These are phyloP conservation scores for Bryconaethiops microstoma DNA, from an alignment of 2,797 vertebrate genomes.

Conservation along the genomic window DNA sequence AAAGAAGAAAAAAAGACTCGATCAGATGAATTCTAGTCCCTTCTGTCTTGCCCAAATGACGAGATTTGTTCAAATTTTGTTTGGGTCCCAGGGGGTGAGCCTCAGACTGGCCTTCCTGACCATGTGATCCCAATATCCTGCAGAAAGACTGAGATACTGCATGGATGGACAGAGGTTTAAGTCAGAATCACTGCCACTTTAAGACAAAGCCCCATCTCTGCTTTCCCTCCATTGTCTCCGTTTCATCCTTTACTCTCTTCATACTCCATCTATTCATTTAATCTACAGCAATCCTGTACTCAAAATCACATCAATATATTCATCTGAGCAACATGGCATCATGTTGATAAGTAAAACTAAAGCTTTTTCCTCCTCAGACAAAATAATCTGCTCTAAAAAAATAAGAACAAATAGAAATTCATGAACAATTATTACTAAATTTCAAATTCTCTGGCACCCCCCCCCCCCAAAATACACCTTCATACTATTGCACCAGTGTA, in stretches of 20 bases:
- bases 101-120: neutral
- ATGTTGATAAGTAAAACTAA: constrained; percentile 27
- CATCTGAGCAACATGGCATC: constrained; percentile 19
- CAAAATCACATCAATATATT: constrained; percentile 19
- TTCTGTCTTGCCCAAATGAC: neutral
- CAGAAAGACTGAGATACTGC: neutral
- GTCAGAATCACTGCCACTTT: constrained; percentile 24
- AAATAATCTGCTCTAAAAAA: constrained; percentile 34
- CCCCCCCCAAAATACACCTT: constrained; percentile 35
- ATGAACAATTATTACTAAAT: constrained; percentile 3
- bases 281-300: neutral
- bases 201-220: constrained; percentile 7
- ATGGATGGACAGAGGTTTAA: neutral
- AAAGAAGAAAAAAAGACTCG: neutral
- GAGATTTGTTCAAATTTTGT: neutral
- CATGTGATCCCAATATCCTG: no score
- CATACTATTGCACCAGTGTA: constrained; percentile 59
- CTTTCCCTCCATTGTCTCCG: neutral
- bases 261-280: constrained; percentile 5
- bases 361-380: constrained; percentile 3
- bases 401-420: constrained; percentile 53
- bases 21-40: neutral
- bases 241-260: neutral
- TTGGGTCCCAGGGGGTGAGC: neutral
- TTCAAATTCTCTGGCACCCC: constrained; percentile 54